Conservation (phyloP, 2,888 invertebrate species). For the Smittia sp. region DNA sequence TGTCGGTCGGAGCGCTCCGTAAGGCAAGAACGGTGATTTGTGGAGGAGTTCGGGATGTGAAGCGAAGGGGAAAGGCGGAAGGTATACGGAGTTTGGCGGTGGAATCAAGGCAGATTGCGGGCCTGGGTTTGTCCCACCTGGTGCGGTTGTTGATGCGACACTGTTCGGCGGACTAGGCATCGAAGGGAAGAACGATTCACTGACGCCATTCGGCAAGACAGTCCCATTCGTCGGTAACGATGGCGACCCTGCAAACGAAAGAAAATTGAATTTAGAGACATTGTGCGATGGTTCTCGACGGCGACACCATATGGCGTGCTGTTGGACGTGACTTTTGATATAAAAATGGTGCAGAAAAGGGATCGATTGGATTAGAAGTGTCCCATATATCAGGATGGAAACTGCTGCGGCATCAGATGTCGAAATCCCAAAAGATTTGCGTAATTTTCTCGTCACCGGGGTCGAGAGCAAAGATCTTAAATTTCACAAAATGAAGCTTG, state of each 20-base stretch:
- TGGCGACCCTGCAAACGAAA: constrained; percentile 53
- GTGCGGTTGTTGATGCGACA: constrained; percentile 51
- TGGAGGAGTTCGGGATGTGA: constrained; percentile 57
- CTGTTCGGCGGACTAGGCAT: constrained; percentile 54
- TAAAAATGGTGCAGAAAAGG: not conserved
- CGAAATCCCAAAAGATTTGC: constrained; percentile 11
- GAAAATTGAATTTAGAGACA: constrained; percentile 40
- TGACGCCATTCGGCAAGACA: constrained; percentile 51
- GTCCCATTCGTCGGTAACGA: constrained; percentile 52
- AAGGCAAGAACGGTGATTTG: constrained; percentile 60
- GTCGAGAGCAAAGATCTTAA: no score
- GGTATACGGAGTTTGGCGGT: constrained; percentile 59
- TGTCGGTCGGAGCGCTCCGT: constrained; percentile 51
- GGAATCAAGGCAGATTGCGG: constrained; percentile 50
- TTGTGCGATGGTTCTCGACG: constrained; percentile 14
- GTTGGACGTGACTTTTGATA: constrained; percentile 42
- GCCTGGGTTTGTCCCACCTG: constrained; percentile 43
- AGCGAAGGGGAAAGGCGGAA: constrained; percentile 60
- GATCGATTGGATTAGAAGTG: constrained; percentile 10
- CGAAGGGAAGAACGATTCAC: constrained; percentile 55
- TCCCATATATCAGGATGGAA: not conserved
- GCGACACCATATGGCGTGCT: constrained; percentile 42
- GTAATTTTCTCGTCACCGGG: no score
- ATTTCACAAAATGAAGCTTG: not conserved
- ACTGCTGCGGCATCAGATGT: not conserved